phyloP scores from a whole-genome alignment of 2,797 vertebrate species.

The Ispidina lecontei region DNA sequence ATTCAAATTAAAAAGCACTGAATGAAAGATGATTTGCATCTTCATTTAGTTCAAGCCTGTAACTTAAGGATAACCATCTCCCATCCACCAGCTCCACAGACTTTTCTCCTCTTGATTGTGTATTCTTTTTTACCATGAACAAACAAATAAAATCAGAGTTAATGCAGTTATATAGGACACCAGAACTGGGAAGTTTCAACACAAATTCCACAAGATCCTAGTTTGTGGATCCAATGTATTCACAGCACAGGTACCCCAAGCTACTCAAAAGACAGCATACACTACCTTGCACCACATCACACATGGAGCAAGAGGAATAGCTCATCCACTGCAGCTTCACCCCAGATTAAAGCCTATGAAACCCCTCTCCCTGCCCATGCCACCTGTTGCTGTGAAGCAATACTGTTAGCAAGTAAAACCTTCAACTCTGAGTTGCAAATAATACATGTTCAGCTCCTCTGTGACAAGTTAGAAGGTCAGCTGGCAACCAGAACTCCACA shows the following conservation, averaged over 20 bases:
- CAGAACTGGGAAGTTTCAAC: neutral
- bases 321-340: neutral
- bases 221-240: neutral
- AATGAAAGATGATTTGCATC: neutral
- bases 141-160: neutral
- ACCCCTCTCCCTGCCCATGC: neutral
- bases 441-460: neutral
- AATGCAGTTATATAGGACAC: neutral
- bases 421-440: neutral
- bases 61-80: neutral
- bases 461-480: neutral
- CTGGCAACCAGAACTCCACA: neutral
- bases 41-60: neutral
- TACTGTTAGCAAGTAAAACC: neutral
- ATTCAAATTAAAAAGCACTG: neutral
- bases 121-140: neutral
- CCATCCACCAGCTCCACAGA: neutral
- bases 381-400: neutral
- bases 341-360: neutral
- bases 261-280: neutral
- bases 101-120: neutral
- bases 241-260: neutral
- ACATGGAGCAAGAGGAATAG: accelerated
- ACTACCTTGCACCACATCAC: neutral
- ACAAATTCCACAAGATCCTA: neutral